phyloP scores from a whole-genome alignment of 2,888 invertebrate genomes.

The Nebria brevicollis region DNA sequence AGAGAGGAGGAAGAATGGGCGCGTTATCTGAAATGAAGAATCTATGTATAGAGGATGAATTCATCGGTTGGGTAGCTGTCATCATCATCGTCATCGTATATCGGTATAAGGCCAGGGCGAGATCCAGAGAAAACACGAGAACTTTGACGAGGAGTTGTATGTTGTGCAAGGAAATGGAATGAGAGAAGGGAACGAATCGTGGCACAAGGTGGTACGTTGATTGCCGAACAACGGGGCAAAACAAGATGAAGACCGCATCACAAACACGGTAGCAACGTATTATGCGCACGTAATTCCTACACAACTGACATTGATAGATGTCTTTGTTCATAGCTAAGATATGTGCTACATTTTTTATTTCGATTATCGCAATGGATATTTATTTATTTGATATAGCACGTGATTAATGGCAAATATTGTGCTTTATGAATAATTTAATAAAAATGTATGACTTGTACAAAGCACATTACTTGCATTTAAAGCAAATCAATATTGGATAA shows the following conservation, averaged over 20 bases:
- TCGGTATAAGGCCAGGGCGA: background rate
- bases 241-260: slow-evolving; percentile 50
- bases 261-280: slow-evolving; percentile 40
- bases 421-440: too few relatives aligned
- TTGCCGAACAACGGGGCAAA: slow-evolving; percentile 48
- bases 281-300: slow-evolving; percentile 52
- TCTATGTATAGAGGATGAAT: slow-evolving; percentile 43
- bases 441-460: too few relatives aligned
- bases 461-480: too few relatives aligned
- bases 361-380: slow-evolving; percentile 52
- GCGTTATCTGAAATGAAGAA: slow-evolving; percentile 40
- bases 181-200: slow-evolving; percentile 29
- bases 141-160: slow-evolving; percentile 7
- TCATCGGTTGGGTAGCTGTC: slow-evolving; percentile 24
- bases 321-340: slow-evolving; percentile 48
- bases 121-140: background rate
- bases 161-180: slow-evolving; percentile 4
- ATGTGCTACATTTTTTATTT: slow-evolving; percentile 52
- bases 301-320: slow-evolving; percentile 54
- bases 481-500: too few relatives aligned
- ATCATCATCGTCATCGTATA: slow-evolving; percentile 10
- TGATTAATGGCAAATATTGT: background rate
- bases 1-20: background rate
- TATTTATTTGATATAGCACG: slow-evolving; percentile 48
- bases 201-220: slow-evolving; percentile 53